Base-by-base conservation (phyloP, 2,113 vertebrate genomes). In the Hipposideros armiger region DNA sequence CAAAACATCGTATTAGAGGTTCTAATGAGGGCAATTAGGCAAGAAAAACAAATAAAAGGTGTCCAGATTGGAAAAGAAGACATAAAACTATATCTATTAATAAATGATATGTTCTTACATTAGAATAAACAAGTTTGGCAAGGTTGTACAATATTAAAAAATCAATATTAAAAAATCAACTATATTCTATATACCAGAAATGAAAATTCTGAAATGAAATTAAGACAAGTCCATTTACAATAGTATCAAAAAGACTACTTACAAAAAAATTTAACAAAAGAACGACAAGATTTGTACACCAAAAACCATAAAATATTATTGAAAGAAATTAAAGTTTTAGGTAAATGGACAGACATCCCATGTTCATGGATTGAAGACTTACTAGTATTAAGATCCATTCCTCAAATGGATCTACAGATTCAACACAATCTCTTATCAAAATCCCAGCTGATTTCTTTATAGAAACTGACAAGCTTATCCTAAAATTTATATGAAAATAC, bases 321-420 rank as follows among this genome's bases (percentile, higher is more conserved):
- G 22, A 58, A 90, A 74, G 30, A 95, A 91, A 94, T 60, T 73
- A 78, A 95, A 83, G 47, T 40, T 20, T 28, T 62, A 91, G 26
- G 15, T 70, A 70, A 92, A 42, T 40, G 47, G 52, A 60, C 30
- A 93, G 30, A 64, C 32, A 91, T 16, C 19, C 32, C 64, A 84
- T 64, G 56, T 80, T 91, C 64, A 94, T 69, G 28, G 24, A 80
- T 15, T 91, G 11, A 54, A 84, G 6, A 73, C 28, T 77, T 88
- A 72, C 77, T 58, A 87, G 15, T 70, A 5, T 66, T 87, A 91
- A 83, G 13, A 77, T 1, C 36, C 36, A 36, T 36, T 30, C 3
- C 30, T 4, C 69, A 91, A 74, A 78, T 10, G 81, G 32, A 77
- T 56, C 60, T 76, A 67, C 8, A 78, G 36, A 90, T 32, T 69